Evolutionary conservation across 2,888 invertebrate genomes (phyloP).

Genomic region (Synanthedon vespiformis): DNA sequence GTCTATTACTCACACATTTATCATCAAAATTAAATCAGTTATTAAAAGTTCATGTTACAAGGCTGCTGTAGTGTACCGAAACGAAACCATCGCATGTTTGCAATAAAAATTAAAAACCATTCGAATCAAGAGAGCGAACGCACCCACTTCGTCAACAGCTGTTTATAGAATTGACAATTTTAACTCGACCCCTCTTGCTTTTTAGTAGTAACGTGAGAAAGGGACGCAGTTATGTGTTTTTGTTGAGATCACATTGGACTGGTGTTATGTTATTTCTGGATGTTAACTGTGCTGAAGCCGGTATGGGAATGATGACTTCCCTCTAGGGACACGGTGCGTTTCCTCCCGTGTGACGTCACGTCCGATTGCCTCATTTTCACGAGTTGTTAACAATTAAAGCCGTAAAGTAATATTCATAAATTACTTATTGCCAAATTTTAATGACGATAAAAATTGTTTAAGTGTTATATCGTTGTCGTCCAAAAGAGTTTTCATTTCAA

Average conservation of each 20-base stretch:
- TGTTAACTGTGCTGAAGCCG: slow-evolving; percentile 23
- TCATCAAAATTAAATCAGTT: too few relatives aligned
- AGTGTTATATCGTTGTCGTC: too few relatives aligned
- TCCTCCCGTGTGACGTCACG: slow-evolving; percentile 52
- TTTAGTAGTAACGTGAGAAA: slow-evolving; percentile 3
- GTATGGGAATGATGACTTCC: slow-evolving; percentile 63
- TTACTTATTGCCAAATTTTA: too few relatives aligned
- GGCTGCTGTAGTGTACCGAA: too few relatives aligned
- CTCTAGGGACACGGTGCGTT: slow-evolving; percentile 45
- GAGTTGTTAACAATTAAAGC: too few relatives aligned
- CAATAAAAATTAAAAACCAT: slow-evolving; percentile 29
- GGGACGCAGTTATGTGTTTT: slow-evolving; percentile 2
- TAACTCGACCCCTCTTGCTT: slow-evolving; percentile 16
- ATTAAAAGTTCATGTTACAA: too few relatives aligned
- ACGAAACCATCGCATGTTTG: slow-evolving; percentile 13
- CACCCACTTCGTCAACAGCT: slow-evolving; percentile 53
- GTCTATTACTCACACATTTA: too few relatives aligned
- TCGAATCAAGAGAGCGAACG: slow-evolving; percentile 39
- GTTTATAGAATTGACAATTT: slow-evolving; percentile 47
- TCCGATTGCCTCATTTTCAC: slow-evolving; percentile 20
- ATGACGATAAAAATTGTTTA: too few relatives aligned
- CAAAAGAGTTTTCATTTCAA: too few relatives aligned
- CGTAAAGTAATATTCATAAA: too few relatives aligned
- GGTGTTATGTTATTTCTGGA: slow-evolving; percentile 47
- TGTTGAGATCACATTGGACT: slow-evolving; percentile 14